Base-by-base conservation (phyloP, 1,140 invertebrate genomes). In the Pachyrhynchus sulphureomaculatus region DNA sequence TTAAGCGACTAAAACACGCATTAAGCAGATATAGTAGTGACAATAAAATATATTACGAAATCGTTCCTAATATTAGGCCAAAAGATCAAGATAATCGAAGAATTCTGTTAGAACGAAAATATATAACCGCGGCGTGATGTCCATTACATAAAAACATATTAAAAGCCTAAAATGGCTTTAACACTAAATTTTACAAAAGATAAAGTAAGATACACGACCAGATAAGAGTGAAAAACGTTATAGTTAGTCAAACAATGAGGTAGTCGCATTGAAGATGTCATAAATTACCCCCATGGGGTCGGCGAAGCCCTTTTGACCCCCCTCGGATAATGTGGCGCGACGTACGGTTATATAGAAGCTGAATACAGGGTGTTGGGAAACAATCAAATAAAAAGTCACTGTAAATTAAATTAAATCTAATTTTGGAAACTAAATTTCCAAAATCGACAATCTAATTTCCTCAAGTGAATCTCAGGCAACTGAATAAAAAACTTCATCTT, bases 161-260 rank as follows among this genome's bases (percentile, higher is more conserved):
- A 66, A 56, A 68, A 65, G 69, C 69, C 62, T 63, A 71, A 69
- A 74, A 74, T 66, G 66, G 69, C 69, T 65, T 70, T 70, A 74
- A 72, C 71, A 72, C 62, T 72, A 74, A 74, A 73, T 73, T 72
- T 68, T 49, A 72, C 70, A 69, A 68, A 69, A 70, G 72, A 72
- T 72, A 73, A 32, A 64, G 54, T 18, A 41, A 73, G 72, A 74
- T 74, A 74, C 72, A 74, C 68, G 67, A 67, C 64, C 66, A 72
- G 72, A 74, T 74, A 74, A 73, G 60, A 61, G 66, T 75, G 71
- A 73, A 70, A 71, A 68, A 75, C 70, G 68, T 72, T 71, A 72
- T 71, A 72, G 71, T 73, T 72, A 71, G 66, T 71, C 70, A 71
- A 75, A 73, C 72, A 75, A 73, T 75, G 71, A 75, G 72, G 71